phyloP scores from a whole-genome alignment of 2,113 vertebrate genomes.

The Alexandromys fortis region DNA sequence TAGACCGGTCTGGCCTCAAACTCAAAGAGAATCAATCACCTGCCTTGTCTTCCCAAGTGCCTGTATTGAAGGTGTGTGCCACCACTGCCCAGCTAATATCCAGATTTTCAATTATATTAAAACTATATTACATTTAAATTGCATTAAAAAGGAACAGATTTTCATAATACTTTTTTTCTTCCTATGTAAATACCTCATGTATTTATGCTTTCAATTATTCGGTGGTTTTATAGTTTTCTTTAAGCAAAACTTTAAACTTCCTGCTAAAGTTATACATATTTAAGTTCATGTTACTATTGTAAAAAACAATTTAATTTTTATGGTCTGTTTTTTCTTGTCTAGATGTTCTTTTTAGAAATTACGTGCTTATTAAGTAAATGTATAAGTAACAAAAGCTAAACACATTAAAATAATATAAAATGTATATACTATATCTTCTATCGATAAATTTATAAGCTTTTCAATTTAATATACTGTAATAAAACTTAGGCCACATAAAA shows the following conservation, averaged over 20 bases:
- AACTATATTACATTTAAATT: conserved; percentile 31
- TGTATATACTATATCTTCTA: background rate
- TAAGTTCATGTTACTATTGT: background rate
- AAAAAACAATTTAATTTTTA: background rate
- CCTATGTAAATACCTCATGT: background rate
- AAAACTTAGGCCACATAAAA: conserved; percentile 40
- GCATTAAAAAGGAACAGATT: background rate
- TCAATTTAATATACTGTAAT: background rate
- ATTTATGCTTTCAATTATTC: background rate
- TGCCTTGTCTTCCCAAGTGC: background rate
- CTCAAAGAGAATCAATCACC: background rate
- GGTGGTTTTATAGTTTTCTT: background rate
- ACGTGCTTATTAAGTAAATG: conserved; percentile 40
- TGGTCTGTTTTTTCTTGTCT: conserved; percentile 1
- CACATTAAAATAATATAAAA: conserved; percentile 17
- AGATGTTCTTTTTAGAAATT: background rate
- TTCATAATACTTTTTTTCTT: conserved; percentile 19
- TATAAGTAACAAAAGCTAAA: conserved; percentile 41
- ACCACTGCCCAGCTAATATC: background rate
- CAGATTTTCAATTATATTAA: background rate
- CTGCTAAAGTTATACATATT: conserved; percentile 21
- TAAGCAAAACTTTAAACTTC: background rate
- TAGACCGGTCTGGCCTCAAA: background rate
- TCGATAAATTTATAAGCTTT: conserved; percentile 18
- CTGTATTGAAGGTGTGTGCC: background rate